Base-by-base conservation (phyloP, 2,797 vertebrate genomes). In the Chelon auratus region DNA sequence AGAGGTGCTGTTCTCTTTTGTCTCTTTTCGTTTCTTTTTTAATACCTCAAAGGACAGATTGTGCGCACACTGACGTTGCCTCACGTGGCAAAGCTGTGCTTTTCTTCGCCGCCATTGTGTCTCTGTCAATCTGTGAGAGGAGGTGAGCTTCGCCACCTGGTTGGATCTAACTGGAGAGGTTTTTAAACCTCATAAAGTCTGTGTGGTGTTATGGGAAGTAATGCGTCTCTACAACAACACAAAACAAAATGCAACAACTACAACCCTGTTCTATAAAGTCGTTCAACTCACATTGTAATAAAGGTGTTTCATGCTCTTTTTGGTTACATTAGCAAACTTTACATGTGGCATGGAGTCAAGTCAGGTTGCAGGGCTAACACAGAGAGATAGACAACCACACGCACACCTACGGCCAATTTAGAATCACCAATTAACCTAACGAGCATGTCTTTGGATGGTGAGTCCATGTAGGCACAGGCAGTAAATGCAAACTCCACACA, bases 61-160 rank as follows among this genome's bases (percentile, higher is more conserved):
- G 62, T 69, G 36, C 47, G 55, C 71, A 69, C 57, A 81, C 68
- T 68, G 57, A 68, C 8, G 1, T 55, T 81, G 62, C 51, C 78
- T 86, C 72, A 52, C 43, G 48, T 55, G 53, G 39, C 43, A 66
- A 57, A 2, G 12, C 68, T 64, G 53, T 53, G 18, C 62, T 85
- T 68, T 70, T 53, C 17, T 80, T 55, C 42, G 12, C 57, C 62
- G 53, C 42, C 39, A 20, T 24, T 75, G 61, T 40, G 39, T 67
- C 12, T 62, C 9, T 59, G 12, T 74, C 26, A 65, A 10, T 58
- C 33, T 57, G 39, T 56, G 61, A 64, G 47, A 57, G 13, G 42
- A 68, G 15, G 62, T 36, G 15, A 47, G 17, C 24, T 68, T 62
- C 55, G 42, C 4, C 54, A 20, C 66, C 48, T 12, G 33, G 30